Evolutionary conservation across 2,113 vertebrate species (phyloP).

Genomic region (Gasterosteus aculeatus): DNA sequence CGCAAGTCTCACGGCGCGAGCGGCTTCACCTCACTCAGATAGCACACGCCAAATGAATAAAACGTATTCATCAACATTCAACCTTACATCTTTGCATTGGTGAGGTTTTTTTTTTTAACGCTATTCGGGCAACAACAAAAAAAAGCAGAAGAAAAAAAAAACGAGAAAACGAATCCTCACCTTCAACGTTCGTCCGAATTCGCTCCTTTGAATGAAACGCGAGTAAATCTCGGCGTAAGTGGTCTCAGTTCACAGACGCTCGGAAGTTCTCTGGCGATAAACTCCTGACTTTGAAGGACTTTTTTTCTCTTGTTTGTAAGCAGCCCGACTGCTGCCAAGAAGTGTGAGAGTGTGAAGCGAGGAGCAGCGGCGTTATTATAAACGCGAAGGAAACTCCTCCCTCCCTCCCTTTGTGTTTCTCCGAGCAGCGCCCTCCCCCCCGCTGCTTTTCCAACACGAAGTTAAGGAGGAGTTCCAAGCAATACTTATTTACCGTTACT

Average conservation of each 20-base stretch:
- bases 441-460: conserved; percentile 51
- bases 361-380: conserved; percentile 20
- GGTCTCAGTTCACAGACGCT: not conserved
- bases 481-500: conserved; percentile 29
- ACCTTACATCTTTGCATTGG: rapidly evolving
- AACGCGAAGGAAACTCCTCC: conserved; percentile 36
- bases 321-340: not conserved
- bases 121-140: no score
- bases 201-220: conserved; percentile 22
- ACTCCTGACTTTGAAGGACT: not conserved
- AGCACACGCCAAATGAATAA: not conserved
- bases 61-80: not conserved
- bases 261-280: not conserved
- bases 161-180: conserved; percentile 39
- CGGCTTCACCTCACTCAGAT: not conserved
- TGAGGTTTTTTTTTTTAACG: no score
- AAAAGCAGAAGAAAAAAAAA: not conserved
- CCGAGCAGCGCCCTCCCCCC: conserved; percentile 71
- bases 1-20: conserved; percentile 38
- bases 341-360: not conserved
- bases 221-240: no score
- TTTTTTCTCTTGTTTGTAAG: not conserved
- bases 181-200: conserved; percentile 38
- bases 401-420: conserved; percentile 72
- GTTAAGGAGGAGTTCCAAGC: conserved; percentile 59